These are phyloP conservation scores for Cephonodes hylas DNA, from an alignment of 2,888 invertebrate species.

Conservation along the genomic window DNA sequence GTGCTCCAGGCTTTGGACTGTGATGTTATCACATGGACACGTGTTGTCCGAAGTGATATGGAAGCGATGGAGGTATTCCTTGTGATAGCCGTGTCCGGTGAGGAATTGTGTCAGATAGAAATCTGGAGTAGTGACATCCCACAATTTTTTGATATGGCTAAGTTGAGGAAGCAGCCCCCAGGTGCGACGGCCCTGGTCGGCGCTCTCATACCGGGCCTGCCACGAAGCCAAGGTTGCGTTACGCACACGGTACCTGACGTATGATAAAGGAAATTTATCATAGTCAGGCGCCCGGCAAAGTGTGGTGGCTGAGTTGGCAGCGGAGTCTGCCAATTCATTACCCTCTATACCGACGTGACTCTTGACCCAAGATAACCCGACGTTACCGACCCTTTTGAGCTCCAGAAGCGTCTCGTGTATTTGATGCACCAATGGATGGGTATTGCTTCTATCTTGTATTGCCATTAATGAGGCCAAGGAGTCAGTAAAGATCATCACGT, in stretches of 20 bases:
- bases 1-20: too few relatives aligned
- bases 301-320: not conserved
- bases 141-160: not conserved
- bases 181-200: not conserved
- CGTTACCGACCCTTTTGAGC: not conserved
- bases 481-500: not conserved
- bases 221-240: not conserved
- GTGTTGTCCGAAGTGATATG: not conserved
- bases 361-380: not conserved
- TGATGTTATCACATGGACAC: conserved; percentile 12
- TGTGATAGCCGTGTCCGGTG: conserved; percentile 5
- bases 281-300: not conserved
- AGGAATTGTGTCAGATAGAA: not conserved
- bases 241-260: not conserved
- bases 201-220: not conserved
- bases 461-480: not conserved
- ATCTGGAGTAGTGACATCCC: too few relatives aligned
- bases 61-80: not conserved
- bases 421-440: not conserved
- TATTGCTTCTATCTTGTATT: not conserved
- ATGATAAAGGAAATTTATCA: not conserved
- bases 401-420: not conserved
- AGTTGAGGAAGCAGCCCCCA: not conserved
- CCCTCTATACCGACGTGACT: not conserved
- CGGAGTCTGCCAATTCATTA: not conserved